phyloP scores from a whole-genome alignment of 2,113 vertebrate species.

The Pardalotus punctatus region DNA sequence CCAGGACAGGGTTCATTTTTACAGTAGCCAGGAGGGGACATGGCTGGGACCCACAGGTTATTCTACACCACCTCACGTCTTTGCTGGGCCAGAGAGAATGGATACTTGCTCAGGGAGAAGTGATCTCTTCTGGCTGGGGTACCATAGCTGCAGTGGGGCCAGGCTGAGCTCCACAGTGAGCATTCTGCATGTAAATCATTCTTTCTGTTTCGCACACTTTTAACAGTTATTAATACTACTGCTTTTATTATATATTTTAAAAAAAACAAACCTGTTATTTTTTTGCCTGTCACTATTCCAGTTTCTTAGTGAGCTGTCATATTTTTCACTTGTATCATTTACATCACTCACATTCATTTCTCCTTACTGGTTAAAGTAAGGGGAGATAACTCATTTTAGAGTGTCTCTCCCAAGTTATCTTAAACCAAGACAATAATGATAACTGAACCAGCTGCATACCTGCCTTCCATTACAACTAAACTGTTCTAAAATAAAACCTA shows the following conservation, averaged over 20 bases:
- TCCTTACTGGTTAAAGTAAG: background rate
- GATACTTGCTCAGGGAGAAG: background rate
- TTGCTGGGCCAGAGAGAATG: rapidly evolving
- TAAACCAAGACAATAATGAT: background rate
- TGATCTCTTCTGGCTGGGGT: background rate
- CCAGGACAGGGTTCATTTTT: background rate
- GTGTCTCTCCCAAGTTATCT: background rate
- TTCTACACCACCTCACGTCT: background rate
- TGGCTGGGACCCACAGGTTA: background rate
- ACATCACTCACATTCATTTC: background rate
- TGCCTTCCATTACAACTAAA: background rate
- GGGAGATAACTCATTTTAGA: background rate
- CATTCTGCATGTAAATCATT: background rate
- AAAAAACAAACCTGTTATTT: background rate
- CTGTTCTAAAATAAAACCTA: background rate
- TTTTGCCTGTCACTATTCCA: background rate
- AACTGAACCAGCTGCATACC: background rate
- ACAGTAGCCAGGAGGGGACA: background rate
- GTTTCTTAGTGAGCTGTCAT: background rate
- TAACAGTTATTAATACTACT: background rate
- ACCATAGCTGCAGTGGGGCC: too few relatives aligned
- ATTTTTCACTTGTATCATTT: background rate
- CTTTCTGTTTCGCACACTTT: background rate
- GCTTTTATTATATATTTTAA: background rate
- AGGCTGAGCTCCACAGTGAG: rapidly evolving